A percentile compares a stretch with the other conserved stretches of the same genome.
Evolutionary conservation across 2,797 vertebrate species (phyloP).

Genomic region (Choloepus didactylus): DNA sequence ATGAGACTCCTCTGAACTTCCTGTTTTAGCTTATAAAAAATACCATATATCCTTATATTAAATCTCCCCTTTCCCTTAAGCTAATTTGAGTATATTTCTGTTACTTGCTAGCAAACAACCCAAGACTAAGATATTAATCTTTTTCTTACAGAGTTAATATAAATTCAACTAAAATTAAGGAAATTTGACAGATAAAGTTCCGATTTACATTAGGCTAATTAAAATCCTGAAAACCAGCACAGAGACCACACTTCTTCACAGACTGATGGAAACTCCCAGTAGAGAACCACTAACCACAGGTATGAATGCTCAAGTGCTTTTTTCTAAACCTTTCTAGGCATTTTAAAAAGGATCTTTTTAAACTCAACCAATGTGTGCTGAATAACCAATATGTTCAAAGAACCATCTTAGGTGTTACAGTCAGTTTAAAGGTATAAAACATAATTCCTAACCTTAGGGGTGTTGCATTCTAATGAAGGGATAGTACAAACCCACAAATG

Average conservation of each 20-base stretch:
- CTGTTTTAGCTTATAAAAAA: not conserved
- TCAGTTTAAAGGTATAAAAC: not conserved
- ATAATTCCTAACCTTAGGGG: not conserved
- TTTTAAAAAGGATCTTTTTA: conserved; percentile 43
- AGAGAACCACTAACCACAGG: not conserved
- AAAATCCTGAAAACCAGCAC: conserved; percentile 3
- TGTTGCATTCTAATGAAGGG: not conserved
- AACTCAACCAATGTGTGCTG: not conserved
- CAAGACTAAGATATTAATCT: conserved; percentile 28
- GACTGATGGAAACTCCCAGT: not conserved
- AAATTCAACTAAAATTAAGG: conserved; percentile 36
- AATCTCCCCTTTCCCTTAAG: conserved; percentile 13
- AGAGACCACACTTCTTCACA: not conserved
- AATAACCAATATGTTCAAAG: not conserved
- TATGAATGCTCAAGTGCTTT: not conserved
- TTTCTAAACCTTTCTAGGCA: not conserved
- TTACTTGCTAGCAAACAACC: not conserved
- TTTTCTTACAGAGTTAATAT: conserved; percentile 17
- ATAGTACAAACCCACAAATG: not conserved
- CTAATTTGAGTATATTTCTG: conserved; percentile 1
- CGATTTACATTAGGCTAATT: not conserved
- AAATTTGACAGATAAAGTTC: not conserved
- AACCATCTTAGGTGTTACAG: not conserved
- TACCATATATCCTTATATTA: not conserved
- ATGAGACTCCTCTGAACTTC: not conserved